These are phyloP conservation scores for Orestias chungarensis DNA, from an alignment of 2,797 vertebrate genomes.

Conservation along the genomic window DNA sequence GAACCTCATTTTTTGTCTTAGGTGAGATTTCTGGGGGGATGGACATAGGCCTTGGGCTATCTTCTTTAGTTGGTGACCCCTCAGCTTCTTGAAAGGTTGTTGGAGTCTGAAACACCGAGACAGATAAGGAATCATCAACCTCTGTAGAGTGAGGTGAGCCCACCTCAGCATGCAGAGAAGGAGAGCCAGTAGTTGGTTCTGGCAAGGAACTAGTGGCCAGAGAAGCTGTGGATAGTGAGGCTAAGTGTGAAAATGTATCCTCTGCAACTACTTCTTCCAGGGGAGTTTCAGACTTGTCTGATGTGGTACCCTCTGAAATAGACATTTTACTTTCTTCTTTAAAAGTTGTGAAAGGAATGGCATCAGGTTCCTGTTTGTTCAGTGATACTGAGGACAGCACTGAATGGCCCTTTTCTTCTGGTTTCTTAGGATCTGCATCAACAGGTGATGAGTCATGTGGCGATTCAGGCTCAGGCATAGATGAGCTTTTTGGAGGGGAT, in stretches of 20 bases:
- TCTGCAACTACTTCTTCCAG: conserved; percentile 94
- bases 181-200: conserved; percentile 95
- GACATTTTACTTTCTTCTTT: conserved; percentile 99
- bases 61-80: conserved; percentile 92
- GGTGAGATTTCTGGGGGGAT: conserved; percentile 96
- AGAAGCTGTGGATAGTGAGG: conserved; percentile 94
- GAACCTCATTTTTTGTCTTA: conserved; percentile 86
- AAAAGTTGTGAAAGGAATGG: conserved; percentile 81
- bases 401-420: conserved; percentile 64
- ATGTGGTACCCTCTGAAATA: conserved; percentile 96
- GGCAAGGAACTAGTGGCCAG: conserved; percentile 95
- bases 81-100: conserved; percentile 94
- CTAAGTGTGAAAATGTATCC: conserved; percentile 95
- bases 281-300: conserved; percentile 94
- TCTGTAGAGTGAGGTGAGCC: conserved; percentile 97
- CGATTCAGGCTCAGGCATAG: conserved; percentile 78
- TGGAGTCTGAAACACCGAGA: conserved; percentile 96
- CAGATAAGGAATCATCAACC: conserved; percentile 97
- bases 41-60: conserved; percentile 94
- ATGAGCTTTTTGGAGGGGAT: conserved; percentile 82
- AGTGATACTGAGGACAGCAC: conserved; percentile 68
- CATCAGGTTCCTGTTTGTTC: conserved; percentile 81
- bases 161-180: conserved; percentile 94
- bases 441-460: conserved; percentile 70
- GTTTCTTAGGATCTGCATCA: conserved; percentile 70